These are phyloP conservation scores for Leucophora obtusa DNA, from an alignment of 2,888 invertebrate species.

Conservation along the genomic window DNA sequence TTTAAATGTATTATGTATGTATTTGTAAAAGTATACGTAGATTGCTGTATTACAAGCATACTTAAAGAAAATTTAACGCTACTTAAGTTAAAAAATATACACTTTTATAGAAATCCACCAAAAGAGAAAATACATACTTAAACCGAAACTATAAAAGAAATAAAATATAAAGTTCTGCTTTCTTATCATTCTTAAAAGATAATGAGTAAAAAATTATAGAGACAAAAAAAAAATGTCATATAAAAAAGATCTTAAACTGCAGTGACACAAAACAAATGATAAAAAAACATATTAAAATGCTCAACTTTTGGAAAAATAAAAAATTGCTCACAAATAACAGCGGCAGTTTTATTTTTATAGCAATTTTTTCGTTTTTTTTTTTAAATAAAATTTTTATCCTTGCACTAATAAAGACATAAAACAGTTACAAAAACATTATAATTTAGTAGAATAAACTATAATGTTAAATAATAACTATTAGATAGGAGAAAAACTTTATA, in stretches of 20 bases:
- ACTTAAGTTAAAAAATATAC: conserved; percentile 18
- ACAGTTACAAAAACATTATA: neutral
- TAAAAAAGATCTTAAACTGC: conserved; percentile 11
- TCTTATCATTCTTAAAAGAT: conserved; percentile 36
- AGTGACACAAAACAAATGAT: neutral
- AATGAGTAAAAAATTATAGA: conserved; percentile 15
- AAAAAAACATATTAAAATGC: neutral
- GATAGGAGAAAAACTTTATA: neutral
- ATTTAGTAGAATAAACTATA: neutral
- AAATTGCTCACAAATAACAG: neutral
- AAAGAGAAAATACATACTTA: neutral
- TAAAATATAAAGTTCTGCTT: conserved; percentile 22
- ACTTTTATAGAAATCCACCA: neutral
- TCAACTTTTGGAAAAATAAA: neutral
- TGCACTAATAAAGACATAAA: conserved; percentile 14
- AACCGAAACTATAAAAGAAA: conserved; percentile 26
- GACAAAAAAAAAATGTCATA: neutral
- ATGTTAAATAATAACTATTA: too few relatives aligned
- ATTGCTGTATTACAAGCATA: neutral
- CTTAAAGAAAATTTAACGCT: conserved; percentile 43
- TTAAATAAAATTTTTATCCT: conserved; percentile 14
- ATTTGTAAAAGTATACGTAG: neutral
- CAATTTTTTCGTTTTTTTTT: too few relatives aligned
- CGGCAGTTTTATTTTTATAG: neutral
- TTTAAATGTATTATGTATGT: neutral